Base-by-base conservation (phyloP, 2,888 invertebrate genomes). In the Eupithecia exiguata region DNA sequence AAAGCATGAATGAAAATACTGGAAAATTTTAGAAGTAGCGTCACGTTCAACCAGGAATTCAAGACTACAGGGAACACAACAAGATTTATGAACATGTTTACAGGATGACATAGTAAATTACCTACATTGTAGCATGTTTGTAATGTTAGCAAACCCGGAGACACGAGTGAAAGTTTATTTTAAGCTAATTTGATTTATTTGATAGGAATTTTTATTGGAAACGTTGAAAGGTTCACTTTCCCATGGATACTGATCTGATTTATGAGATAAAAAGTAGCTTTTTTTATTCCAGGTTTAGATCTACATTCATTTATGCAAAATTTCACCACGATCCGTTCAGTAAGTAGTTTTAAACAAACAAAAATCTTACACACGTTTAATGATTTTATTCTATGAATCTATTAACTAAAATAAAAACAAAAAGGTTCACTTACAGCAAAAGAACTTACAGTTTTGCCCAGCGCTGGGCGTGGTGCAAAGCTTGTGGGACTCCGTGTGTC, bases 401-500 rank as follows among this genome's bases (percentile, higher is more conserved):
- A 12, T 1, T 3, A 53, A 21, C 21, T 9, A 49, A 25, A 69
- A 69, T 25, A 58, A 69, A 21, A 69, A 25, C 38, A 38, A 25
- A n/a, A 68, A 49, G 40, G 30, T 40, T 43, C 18, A 69, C 69
- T 69, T 62, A 69, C 69, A 69, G 69, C 62, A 35, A 38, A 62
- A 38, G 14, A 70, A 88, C 90, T 89, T 82, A 92, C 95, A 94
- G 67, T 92, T 92, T 43, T 90, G 91, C n/a, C 92, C 91, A 53
- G 89, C 70, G 63, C 73, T 86, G 0, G 89, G 86, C 6, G 90
- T 86, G 4, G 86, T 83, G 69, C 92, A 92, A 3, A 94, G 87
- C 25, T 91, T 93, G 75, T 95, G 92, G 0, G 95, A 95, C 83
- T 95, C 95, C 5, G 94, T 92, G 82, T 97, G 97, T 5, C 97